Conservation (phyloP, 2,113 vertebrate genomes). For the Coracopsis vasa region DNA sequence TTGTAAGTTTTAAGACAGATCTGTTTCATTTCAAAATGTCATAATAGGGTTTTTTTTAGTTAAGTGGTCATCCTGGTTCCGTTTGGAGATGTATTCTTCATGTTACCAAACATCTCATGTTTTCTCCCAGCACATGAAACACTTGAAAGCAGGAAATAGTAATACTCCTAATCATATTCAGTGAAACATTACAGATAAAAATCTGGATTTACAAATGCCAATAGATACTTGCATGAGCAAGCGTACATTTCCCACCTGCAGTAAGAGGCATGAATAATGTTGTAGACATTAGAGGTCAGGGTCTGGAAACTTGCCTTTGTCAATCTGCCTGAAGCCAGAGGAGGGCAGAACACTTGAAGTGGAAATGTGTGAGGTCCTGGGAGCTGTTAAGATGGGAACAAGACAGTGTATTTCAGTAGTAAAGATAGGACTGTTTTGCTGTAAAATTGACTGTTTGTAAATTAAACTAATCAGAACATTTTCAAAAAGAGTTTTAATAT, state of each 20-base stretch:
- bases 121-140: background rate
- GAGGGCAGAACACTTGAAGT: background rate
- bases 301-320: background rate
- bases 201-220: background rate
- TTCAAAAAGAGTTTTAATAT: background rate
- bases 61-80: background rate
- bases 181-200: background rate
- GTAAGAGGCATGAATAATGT: background rate
- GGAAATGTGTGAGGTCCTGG: background rate
- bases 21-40: background rate
- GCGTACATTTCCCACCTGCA: background rate
- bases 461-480: background rate
- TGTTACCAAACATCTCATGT: background rate
- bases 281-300: background rate
- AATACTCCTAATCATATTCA: background rate
- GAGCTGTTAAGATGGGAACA: background rate
- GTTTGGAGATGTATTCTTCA: background rate
- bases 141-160: background rate
- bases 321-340: background rate
- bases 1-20: background rate
- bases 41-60: background rate
- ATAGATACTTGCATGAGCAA: background rate
- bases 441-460: background rate
- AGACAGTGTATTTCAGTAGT: background rate
- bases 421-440: background rate